Evolutionary conservation across 2,888 invertebrate species (phyloP).

Genomic region (Acleris literana): DNA sequence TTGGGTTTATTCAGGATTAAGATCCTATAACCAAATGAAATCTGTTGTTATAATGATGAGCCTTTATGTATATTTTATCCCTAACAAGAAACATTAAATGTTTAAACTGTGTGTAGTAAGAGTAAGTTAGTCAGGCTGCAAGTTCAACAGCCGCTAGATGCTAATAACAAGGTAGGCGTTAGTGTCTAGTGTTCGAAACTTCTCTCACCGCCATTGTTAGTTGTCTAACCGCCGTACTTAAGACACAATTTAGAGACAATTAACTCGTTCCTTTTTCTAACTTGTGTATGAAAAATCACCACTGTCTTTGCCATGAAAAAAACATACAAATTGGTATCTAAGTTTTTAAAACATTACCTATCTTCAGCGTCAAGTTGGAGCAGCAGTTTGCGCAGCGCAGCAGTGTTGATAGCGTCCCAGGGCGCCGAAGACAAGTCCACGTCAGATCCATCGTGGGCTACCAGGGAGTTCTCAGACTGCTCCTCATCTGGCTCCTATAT

Average conservation of each 20-base stretch:
- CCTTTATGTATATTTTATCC: too few relatives aligned
- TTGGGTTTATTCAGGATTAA: too few relatives aligned
- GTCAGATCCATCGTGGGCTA: conserved; percentile 56
- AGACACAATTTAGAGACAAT: too few relatives aligned
- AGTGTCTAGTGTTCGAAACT: conserved; percentile 19
- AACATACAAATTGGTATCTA: neutral
- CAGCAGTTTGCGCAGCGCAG: conserved; percentile 71
- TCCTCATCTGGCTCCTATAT: conserved; percentile 69
- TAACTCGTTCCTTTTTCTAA: too few relatives aligned
- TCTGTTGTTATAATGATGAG: too few relatives aligned
- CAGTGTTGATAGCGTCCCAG: conserved; percentile 72
- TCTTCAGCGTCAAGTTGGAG: conserved; percentile 73
- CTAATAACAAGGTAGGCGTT: conserved; percentile 19
- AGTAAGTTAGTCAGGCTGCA: neutral
- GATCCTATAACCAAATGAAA: too few relatives aligned
- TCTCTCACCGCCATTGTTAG: conserved; percentile 17
- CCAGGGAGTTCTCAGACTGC: conserved; percentile 63
- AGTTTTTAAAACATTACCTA: conserved; percentile 52
- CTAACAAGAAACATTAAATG: too few relatives aligned
- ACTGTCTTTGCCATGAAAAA: neutral
- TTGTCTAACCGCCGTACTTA: neutral
- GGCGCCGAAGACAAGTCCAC: conserved; percentile 54
- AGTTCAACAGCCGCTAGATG: conserved; percentile 4
- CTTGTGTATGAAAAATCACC: too few relatives aligned
- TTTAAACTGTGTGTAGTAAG: neutral